Conservation (phyloP, 2,888 invertebrate species). For the Melinopterus prodromus region DNA sequence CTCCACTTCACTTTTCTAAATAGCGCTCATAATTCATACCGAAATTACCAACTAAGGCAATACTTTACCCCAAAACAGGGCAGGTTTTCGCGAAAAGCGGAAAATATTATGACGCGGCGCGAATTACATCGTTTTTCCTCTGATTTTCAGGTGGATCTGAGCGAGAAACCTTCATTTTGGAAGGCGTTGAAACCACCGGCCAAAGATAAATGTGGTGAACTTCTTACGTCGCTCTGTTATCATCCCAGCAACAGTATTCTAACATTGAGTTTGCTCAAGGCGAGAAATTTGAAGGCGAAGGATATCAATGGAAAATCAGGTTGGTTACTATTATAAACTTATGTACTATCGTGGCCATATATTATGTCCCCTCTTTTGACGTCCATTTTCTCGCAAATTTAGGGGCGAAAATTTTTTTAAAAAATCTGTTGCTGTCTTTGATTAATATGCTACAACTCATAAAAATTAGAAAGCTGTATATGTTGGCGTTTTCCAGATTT, state of each 20-base stretch:
- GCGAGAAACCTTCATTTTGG: conserved; percentile 95
- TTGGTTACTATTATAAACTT: conserved; percentile 56
- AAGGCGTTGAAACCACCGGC: conserved; percentile 91
- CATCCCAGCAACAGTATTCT: conserved; percentile 95
- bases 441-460: too few species aligned
- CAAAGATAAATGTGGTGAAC: conserved; percentile 92
- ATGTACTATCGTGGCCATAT: too few species aligned
- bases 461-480: too few species aligned
- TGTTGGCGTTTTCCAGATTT: too few species aligned
- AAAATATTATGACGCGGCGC: not conserved
- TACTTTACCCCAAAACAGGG: not conserved
- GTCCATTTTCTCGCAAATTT: too few species aligned
- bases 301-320: conserved; percentile 96
- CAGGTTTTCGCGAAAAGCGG: not conserved
- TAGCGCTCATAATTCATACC: not conserved
- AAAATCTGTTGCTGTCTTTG: too few species aligned
- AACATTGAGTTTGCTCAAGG: conserved; percentile 90
- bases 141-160: conserved; percentile 79
- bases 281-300: conserved; percentile 93
- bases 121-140: too few species aligned
- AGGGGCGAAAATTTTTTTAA: too few species aligned
- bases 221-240: conserved; percentile 92
- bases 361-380: too few species aligned
- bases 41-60: not conserved
- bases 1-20: not conserved